phyloP scores from a whole-genome alignment of 2,797 vertebrate genomes.

The Trichosurus vulpecula region DNA sequence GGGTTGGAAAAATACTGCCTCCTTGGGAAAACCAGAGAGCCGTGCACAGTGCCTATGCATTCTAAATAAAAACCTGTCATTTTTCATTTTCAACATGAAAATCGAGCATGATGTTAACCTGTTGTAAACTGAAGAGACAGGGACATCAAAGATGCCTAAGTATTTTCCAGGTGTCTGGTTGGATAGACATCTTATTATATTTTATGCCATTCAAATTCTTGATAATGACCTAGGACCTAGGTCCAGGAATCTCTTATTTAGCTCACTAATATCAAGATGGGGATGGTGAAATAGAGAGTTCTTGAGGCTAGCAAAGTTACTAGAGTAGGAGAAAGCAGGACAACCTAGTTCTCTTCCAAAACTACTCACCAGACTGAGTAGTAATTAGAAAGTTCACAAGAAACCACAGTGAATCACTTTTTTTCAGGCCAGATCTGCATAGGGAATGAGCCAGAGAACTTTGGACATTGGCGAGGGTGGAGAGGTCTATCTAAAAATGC shows the following conservation, averaged over 20 bases:
- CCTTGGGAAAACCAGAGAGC: conserved; percentile 45
- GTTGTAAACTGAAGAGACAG: background rate
- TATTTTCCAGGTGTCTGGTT: background rate
- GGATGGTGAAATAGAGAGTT: background rate
- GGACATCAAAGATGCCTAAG: background rate
- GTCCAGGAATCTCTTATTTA: background rate
- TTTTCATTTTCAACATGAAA: conserved; percentile 51
- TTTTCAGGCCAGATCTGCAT: background rate
- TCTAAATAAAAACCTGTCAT: conserved; percentile 52
- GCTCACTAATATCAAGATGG: background rate
- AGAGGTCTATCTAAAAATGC: background rate
- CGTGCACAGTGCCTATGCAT: conserved; percentile 35
- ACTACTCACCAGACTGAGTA: background rate
- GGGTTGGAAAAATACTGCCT: conserved; percentile 14
- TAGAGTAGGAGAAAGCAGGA: background rate
- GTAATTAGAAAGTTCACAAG: background rate
- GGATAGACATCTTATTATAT: background rate
- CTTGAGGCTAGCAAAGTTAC: background rate
- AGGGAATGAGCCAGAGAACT: background rate
- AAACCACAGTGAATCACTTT: background rate
- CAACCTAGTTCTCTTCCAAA: background rate
- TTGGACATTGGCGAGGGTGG: background rate
- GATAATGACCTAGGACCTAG: background rate
- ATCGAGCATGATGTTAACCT: background rate
- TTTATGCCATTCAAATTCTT: background rate